phyloP scores from a whole-genome alignment of 2,113 vertebrate species.

The Heptranchias perlo region DNA sequence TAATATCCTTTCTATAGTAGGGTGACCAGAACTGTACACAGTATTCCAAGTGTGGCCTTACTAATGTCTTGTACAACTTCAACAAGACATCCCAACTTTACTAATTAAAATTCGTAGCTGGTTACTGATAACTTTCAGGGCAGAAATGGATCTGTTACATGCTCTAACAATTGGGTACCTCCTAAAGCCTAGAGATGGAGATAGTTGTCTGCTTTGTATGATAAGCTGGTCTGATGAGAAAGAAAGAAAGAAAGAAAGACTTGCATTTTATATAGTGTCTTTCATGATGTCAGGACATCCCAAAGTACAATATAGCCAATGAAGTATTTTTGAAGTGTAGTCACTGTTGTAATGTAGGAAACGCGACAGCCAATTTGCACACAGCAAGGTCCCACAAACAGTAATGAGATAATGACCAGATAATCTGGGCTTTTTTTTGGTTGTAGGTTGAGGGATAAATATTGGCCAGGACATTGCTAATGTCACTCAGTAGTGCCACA shows the following conservation, averaged over 20 bases:
- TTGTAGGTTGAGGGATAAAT: too few species aligned
- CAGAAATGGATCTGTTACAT: neutral
- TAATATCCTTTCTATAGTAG: too few species aligned
- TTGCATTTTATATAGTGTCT: too few species aligned
- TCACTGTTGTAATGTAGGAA: neutral
- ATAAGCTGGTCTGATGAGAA: neutral
- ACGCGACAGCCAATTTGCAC: neutral
- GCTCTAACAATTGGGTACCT: neutral
- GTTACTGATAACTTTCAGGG: neutral
- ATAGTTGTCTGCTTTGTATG: neutral
- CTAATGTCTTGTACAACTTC: too few species aligned
- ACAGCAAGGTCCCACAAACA: neutral
- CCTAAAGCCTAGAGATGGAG: too few species aligned
- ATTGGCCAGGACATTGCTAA: too few species aligned
- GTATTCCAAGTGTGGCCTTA: too few species aligned
- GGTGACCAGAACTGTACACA: too few species aligned
- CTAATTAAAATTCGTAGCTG: neutral
- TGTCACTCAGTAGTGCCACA: neutral
- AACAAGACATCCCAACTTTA: too few species aligned
- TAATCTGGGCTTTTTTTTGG: neutral
- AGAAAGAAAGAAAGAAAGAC: neutral
- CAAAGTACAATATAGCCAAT: neutral
- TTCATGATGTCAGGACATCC: neutral
- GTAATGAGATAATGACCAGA: neutral
- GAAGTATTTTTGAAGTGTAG: neutral